Evolutionary conservation across 2,113 vertebrate species (phyloP), one percentile per base, ranked within the genome.

Genomic region (Rhodinocichla rosea): DNA sequence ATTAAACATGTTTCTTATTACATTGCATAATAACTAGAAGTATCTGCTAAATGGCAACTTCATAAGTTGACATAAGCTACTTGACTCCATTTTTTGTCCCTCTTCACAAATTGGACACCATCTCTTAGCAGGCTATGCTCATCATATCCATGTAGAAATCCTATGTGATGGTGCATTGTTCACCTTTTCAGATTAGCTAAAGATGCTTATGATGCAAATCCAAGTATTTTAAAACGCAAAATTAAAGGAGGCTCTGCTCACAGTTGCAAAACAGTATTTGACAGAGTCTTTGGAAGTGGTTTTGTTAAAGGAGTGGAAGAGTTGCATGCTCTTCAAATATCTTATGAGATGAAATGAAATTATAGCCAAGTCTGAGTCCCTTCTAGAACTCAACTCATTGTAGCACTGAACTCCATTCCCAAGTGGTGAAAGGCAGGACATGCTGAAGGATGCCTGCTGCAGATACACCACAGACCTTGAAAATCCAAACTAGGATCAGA

Each of bases 1-100:
- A 95, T 83, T 91, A 85, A 97, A 87, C 79, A 83, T 63, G 50
- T 63, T 91, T 92, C 67, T 92, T 74, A 90, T 32, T 56, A 71
- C 85, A 84, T 56, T 68, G 75, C 67, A 75, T 35, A 86, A 84
- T 75, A 91, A 67, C 49, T 40, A 60, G 39, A 91, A 75, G 32
- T 83, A 80, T 95, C 86, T 77, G 37, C 23, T 83, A 42, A 92
- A 88, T 57, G 63, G 70, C 73, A 86, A 62, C 63, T 59, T 69
- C 70, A 88, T 64, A 60, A 94, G 90, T 53, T 86, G 71, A 82
- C 73, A 56, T 13, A 65, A 92, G 55, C 64, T 73, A 23, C 59
- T 73, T 45, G 50, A 64, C 15, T 87, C 67, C 23, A 10, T 28
- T 64, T 59, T 59, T 49, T 64, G 71, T 37, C 40, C 15, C 50